Base-by-base conservation (phyloP, 2,888 invertebrate species). In the Resseliella maxima region DNA sequence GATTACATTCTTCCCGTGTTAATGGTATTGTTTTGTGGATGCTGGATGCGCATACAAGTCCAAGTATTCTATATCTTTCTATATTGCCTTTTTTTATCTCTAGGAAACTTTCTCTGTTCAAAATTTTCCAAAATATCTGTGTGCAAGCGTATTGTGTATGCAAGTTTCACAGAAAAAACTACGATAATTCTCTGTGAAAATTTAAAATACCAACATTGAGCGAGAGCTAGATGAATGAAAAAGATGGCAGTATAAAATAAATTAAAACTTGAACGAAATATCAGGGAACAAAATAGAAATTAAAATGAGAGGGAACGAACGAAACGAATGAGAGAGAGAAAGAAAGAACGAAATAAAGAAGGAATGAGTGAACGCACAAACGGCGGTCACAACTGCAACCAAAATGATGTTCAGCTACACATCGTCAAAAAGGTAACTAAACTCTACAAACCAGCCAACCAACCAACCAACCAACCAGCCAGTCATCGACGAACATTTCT, bases 401-500 rank as follows among this genome's bases (percentile, higher is more conserved):
- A 27, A 81, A 83, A 81, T 36, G 83, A 83, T 38, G 83, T 38
- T 83, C 8, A 83, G 3, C n/a, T 8, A 38, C 38, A 83, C 83
- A 83, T 83, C 83, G 12, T 83, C 41, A n/a, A n/a, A 83, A 38
- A 83, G 83, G 83, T 83, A 38, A 83, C 83, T 83, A 83, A 83
- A 83, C 83, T 83, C 83, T 83, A 38, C 38, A 24, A 10, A n/a
- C 38, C 24, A 3, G 35, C 38, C 10, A 83, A 21, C 38, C 38
- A 83, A n/a, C 31, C 15, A 83, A 24, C 38, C 35, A 81, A 1
- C 38, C n/a, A 83, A n/a, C 35, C 64, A 83, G n/a, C 24, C 31
- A 35, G 12, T 0, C 0, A 72, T 8, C 72, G n/a, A 72, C 72
- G 8, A 72, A 72, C 72, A 31, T 31, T 72, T 72, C 72, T 27